These are phyloP conservation scores for Lasiurus borealis DNA, from an alignment of 2,113 vertebrate species.

Conservation along the genomic window DNA sequence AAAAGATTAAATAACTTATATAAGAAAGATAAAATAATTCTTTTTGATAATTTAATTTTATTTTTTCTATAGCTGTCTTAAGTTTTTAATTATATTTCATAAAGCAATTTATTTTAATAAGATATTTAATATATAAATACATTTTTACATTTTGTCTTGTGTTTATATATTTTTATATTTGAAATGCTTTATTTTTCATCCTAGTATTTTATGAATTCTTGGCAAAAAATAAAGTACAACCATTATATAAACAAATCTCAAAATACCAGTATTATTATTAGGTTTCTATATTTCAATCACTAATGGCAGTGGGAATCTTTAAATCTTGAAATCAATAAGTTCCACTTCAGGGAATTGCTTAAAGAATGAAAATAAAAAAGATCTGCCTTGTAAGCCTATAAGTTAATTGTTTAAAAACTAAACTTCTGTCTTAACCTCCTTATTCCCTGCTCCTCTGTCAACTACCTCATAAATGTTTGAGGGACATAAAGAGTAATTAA, in stretches of 20 bases:
- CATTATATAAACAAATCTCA: conserved; percentile 24
- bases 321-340: too few species aligned
- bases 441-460: not conserved
- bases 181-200: conserved; percentile 49
- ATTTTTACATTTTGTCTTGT: conserved; percentile 20
- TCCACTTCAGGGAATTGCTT: too few species aligned
- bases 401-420: not conserved
- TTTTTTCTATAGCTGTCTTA: conserved; percentile 4
- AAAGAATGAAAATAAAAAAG: not conserved
- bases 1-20: not conserved
- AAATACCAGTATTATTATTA: conserved; percentile 45
- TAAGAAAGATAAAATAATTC: conserved; percentile 15
- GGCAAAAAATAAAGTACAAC: conserved; percentile 25
- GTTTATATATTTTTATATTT: conserved; percentile 22
- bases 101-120: conserved; percentile 48
- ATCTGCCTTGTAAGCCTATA: not conserved
- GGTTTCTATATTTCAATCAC: too few species aligned
- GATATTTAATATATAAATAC: not conserved
- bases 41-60: conserved; percentile 26
- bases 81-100: conserved; percentile 31
- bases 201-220: conserved; percentile 29
- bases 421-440: not conserved
- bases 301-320: too few species aligned
- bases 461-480: not conserved
- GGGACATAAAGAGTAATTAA: not conserved